phyloP scores from a whole-genome alignment of 2,113 vertebrate genomes.

The Mesembrinibis cayennensis region DNA sequence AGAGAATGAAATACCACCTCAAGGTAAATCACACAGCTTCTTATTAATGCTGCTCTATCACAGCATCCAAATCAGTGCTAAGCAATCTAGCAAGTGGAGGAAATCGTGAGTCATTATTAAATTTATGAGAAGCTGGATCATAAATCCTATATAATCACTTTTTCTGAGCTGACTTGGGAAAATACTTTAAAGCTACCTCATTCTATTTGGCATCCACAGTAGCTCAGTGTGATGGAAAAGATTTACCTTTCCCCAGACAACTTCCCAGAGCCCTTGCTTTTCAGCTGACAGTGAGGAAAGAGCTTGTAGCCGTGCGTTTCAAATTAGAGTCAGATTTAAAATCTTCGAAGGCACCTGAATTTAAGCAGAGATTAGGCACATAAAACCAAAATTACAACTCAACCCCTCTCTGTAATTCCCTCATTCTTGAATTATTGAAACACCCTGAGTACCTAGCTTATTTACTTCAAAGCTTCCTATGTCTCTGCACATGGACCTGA shows the following conservation, averaged over 20 bases:
- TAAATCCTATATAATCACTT: constrained; percentile 63
- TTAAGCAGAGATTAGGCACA: constrained; percentile 20
- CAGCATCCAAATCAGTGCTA: constrained; percentile 10
- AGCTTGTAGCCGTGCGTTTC: not conserved
- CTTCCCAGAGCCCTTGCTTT: constrained; percentile 31
- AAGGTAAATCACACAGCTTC: not conserved
- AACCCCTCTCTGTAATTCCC: not conserved
- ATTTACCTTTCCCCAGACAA: constrained; percentile 54
- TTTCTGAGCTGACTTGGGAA: constrained; percentile 60
- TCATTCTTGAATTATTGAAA: constrained; percentile 9
- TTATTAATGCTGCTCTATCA: constrained; percentile 15
- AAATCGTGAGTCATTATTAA: constrained; percentile 54
- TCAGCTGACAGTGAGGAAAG: constrained; percentile 2
- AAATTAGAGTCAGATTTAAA: constrained; percentile 34
- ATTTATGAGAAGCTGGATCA: constrained; percentile 51
- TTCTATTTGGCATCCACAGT: constrained; percentile 47
- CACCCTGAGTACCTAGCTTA: not conserved
- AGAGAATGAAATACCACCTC: constrained; percentile 12
- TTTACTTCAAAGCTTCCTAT: not conserved
- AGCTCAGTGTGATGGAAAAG: constrained; percentile 50
- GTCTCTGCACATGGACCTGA: not conserved
- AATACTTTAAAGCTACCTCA: constrained; percentile 58
- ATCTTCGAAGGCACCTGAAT: not conserved
- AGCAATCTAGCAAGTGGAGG: constrained; percentile 43
- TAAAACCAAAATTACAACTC: constrained; percentile 46